Conservation (phyloP, 2,888 invertebrate genomes). For the Dynastes grantii region DNA sequence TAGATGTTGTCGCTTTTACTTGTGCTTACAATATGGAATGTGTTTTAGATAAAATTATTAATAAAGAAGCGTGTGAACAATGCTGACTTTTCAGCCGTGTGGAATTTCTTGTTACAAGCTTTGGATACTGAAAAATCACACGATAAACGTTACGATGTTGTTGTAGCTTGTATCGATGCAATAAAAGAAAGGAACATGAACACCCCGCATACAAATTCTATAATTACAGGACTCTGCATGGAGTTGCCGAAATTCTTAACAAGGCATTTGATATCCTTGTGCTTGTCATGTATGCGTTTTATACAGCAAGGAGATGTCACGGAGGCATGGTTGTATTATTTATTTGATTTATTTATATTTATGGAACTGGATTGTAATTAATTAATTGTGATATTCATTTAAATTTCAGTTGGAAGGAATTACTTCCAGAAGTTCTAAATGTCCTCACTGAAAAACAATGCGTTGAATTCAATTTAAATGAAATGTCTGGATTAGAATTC, state of each 20-base stretch:
- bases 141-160: constrained; percentile 62
- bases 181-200: constrained; percentile 62
- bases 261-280: constrained; percentile 73
- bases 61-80: constrained; percentile 46
- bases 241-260: constrained; percentile 72
- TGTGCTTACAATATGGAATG: background rate
- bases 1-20: background rate
- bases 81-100: constrained; percentile 62
- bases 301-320: constrained; percentile 72
- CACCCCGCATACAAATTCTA: constrained; percentile 68
- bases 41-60: constrained; percentile 34
- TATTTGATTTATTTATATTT: background rate
- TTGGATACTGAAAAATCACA: constrained; percentile 62
- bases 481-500: constrained; percentile 75
- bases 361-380: no score
- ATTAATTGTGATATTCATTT: background rate
- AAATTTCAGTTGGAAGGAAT: constrained; percentile 77
- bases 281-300: constrained; percentile 73
- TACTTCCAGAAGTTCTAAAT: constrained; percentile 77
- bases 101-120: constrained; percentile 64
- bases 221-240: constrained; percentile 72
- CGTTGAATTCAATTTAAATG: constrained; percentile 74
- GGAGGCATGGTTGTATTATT: constrained; percentile 68
- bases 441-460: constrained; percentile 72
- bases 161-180: constrained; percentile 61